These are phyloP conservation scores for Strigamia transsilvanica DNA, from an alignment of 2,888 invertebrate species.

Conservation along the genomic window DNA sequence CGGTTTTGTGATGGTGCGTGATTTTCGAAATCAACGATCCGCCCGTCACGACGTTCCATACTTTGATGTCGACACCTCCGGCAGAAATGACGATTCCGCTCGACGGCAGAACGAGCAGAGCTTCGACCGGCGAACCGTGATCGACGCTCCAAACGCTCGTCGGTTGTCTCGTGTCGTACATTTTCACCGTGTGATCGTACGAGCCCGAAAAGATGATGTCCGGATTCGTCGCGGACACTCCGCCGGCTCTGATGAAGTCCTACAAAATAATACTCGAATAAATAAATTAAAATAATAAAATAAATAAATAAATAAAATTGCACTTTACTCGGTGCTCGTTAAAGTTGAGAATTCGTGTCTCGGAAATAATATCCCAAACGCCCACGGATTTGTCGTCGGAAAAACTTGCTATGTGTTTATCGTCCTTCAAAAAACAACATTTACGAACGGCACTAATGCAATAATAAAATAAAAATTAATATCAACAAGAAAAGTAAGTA, in stretches of 20 bases:
- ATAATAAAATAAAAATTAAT: too few relatives aligned
- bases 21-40: constrained; percentile 84
- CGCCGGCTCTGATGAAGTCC: constrained; percentile 73
- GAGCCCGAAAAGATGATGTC: constrained; percentile 79
- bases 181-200: constrained; percentile 85
- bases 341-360: constrained; percentile 73
- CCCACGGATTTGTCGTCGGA: constrained; percentile 88
- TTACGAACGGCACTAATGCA: constrained; percentile 74
- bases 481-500: constrained; percentile 1
- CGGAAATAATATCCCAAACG: constrained; percentile 91
- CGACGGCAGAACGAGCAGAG: constrained; percentile 83
- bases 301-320: neutral
- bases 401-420: constrained; percentile 82
- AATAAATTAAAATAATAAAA: neutral
- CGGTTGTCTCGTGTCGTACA: constrained; percentile 83
- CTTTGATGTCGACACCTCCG: constrained; percentile 86
- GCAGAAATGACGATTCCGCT: constrained; percentile 86
- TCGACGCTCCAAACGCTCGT: constrained; percentile 77
- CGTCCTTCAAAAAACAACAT: constrained; percentile 81
- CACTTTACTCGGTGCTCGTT: constrained; percentile 64
- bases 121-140: constrained; percentile 90
- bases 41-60: constrained; percentile 92
- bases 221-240: constrained; percentile 77
- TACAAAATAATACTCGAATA: constrained; percentile 57
- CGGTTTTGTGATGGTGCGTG: constrained; percentile 93